Evolutionary conservation across 2,797 vertebrate species (phyloP).

Genomic region (Anguilla marmorata): DNA sequence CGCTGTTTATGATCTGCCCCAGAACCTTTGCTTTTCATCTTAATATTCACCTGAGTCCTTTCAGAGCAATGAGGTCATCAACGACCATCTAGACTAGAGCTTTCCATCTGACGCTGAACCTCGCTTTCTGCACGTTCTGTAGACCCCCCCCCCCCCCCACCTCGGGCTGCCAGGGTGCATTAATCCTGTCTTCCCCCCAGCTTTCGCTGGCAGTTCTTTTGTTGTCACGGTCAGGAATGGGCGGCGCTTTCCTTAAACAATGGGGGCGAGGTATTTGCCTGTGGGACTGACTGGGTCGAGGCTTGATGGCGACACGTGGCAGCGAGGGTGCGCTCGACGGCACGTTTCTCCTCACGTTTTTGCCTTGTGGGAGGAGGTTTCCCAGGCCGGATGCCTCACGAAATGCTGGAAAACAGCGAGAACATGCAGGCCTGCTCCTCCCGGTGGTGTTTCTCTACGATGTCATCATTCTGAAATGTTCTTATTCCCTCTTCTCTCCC

Average conservation of each 20-base stretch:
- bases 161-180: not conserved
- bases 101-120: not conserved
- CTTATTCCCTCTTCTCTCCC: not conserved
- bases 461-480: not conserved
- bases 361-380: conserved; percentile 12
- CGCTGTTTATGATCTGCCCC: not conserved
- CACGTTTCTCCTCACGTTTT: conserved; percentile 14
- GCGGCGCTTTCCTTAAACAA: not conserved
- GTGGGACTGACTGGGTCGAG: not conserved
- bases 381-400: not conserved
- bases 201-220: not conserved
- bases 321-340: not conserved
- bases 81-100: not conserved
- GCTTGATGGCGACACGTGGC: not conserved
- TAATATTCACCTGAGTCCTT: not conserved
- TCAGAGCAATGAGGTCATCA: not conserved
- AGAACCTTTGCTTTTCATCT: not conserved
- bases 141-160: not conserved
- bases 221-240: not conserved
- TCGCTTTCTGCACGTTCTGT: not conserved
- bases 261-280: not conserved
- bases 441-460: not conserved
- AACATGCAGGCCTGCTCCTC: not conserved
- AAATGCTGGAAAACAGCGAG: not conserved
- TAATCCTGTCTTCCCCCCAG: not conserved